Evolutionary conservation across 2,113 vertebrate genomes (phyloP).

Genomic region (Rhea pennata): DNA sequence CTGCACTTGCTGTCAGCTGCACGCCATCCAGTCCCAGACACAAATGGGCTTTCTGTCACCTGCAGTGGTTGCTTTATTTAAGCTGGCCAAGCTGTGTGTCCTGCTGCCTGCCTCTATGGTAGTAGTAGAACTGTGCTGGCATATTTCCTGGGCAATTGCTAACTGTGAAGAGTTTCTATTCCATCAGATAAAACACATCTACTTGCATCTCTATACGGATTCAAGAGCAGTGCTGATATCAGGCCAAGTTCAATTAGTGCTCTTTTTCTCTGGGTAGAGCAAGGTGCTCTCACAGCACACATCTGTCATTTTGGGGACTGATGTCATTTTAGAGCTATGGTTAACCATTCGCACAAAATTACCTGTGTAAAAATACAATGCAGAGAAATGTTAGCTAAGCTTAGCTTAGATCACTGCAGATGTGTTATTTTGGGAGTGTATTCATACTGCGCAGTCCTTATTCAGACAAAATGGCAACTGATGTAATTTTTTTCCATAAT

Average conservation of each 20-base stretch:
- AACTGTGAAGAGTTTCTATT: neutral
- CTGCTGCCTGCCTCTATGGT: neutral
- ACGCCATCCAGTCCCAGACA: neutral
- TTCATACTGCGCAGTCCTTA: constrained; percentile 56
- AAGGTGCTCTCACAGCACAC: neutral
- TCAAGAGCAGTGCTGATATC: neutral
- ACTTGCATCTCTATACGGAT: fast-evolving
- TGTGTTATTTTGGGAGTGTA: constrained; percentile 68
- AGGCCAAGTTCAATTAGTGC: neutral
- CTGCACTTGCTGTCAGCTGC: neutral
- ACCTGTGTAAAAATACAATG: constrained; percentile 49
- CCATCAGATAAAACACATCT: neutral
- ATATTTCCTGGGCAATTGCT: neutral
- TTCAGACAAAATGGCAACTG: constrained; percentile 51
- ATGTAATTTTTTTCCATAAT: constrained; percentile 65
- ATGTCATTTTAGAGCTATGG: neutral
- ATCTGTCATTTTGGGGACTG: neutral
- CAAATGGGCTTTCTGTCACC: neutral
- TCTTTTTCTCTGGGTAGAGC: neutral
- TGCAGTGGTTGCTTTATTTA: neutral
- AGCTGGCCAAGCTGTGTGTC: neutral
- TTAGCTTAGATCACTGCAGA: constrained; percentile 45
- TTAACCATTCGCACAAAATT: neutral
- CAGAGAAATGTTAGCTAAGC: constrained; percentile 38
- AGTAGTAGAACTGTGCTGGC: neutral